Evolutionary conservation across 2,888 invertebrate species (phyloP).

Genomic region (Scaptodrosophila latifasciaeformis): DNA sequence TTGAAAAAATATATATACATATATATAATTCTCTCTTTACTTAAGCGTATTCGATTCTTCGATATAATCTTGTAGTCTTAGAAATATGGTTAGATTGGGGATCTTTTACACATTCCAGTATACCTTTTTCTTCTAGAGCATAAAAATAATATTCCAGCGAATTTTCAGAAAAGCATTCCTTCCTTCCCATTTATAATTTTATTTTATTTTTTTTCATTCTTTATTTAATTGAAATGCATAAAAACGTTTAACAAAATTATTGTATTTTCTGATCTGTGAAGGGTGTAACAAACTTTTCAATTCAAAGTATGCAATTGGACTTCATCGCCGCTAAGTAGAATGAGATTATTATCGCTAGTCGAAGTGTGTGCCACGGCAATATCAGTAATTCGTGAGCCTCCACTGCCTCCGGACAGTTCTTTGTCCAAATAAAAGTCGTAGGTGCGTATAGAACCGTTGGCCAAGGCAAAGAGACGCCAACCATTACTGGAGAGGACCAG

Average conservation of each 20-base stretch:
- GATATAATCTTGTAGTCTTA: too few relatives aligned
- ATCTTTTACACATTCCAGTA: too few relatives aligned
- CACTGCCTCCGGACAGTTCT: slow-evolving; percentile 33
- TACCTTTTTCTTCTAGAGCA: too few relatives aligned
- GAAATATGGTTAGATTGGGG: too few relatives aligned
- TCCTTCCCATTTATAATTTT: slow-evolving; percentile 19
- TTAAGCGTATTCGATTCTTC: too few relatives aligned
- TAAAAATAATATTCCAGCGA: neutral
- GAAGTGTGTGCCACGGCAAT: slow-evolving; percentile 53
- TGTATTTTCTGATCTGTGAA: too few relatives aligned
- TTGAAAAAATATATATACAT: too few relatives aligned
- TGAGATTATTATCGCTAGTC: slow-evolving; percentile 42
- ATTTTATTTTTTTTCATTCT: slow-evolving; percentile 30
- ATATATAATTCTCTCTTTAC: too few relatives aligned
- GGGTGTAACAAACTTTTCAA: slow-evolving; percentile 29
- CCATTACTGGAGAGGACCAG: slow-evolving; percentile 70
- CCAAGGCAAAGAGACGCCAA: slow-evolving; percentile 68
- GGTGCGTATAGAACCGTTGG: slow-evolving; percentile 62
- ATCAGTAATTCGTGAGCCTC: slow-evolving; percentile 34
- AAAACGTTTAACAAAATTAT: neutral
- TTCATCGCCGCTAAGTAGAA: slow-evolving; percentile 45
- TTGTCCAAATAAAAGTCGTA: slow-evolving; percentile 71
- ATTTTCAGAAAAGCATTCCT: too few relatives aligned
- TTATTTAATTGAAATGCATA: too few relatives aligned
- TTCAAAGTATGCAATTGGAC: slow-evolving; percentile 49